Evolutionary conservation across 2,888 invertebrate species (phyloP), one percentile per base, ranked within the genome.

Genomic region (Eudemis profundana): DNA sequence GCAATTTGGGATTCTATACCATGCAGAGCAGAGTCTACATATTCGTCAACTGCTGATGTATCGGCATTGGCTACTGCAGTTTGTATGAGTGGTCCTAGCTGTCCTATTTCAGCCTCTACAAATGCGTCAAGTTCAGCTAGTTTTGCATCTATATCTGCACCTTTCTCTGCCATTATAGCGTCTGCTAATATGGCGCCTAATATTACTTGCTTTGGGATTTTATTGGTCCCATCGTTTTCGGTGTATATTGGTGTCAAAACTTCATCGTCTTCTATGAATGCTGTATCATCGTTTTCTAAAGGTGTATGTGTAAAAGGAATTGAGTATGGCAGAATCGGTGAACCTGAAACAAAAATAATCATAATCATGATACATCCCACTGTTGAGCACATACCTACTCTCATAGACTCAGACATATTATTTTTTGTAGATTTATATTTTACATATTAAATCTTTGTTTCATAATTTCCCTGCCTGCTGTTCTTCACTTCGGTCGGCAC

Each of bases 141-240:
- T 23, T 29, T 21, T 2, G 56, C 57, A 14, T 63, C 50, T n/a
- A 63, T 23, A 21, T 63, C 36, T n/a, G 21, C 33, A 2, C 23
- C 49, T 8, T 29, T 33, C 10, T 23, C 40, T 4, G 44, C 44
- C 4, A 53, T 33, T n/a, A 44, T 51, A 4, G 61, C 44, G 8
- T 61, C 61, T 1, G 61, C 53, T 36, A 61, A 12, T 1, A 15
- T 8, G 17, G 61, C 44, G 23, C 61, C 61, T 1, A 53, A 17
- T n/a, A 36, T 36, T 44, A 33, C 19, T 15, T 40, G 51, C 7
- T 33, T 44, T 1, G 42, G 51, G 14, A 61, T 27, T 47, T 27
- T n/a, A 8, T 27, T 15, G 1, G 5, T 17, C 33, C 17, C 15
- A 19, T 50, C 15, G 12, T 33, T 4, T 17, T 19, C 3, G 17